These are phyloP conservation scores for Macropis europaea DNA, from an alignment of 2,888 invertebrate genomes.

Conservation along the genomic window DNA sequence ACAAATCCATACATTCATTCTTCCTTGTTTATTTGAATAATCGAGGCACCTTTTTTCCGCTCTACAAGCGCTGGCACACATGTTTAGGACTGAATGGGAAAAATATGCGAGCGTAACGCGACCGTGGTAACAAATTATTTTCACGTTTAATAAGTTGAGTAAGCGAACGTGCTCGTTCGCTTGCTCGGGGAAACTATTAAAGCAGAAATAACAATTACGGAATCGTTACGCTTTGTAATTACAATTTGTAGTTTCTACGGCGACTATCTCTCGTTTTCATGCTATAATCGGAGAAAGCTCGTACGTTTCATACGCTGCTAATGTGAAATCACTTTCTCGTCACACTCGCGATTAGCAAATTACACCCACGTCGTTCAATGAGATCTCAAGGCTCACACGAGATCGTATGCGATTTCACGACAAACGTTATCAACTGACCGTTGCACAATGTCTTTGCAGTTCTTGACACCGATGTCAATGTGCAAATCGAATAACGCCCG, in stretches of 20 bases:
- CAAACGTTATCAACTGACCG: not conserved
- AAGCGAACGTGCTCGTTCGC: no score
- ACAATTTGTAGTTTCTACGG: not conserved
- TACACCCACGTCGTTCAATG: not conserved
- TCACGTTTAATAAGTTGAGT: constrained; percentile 1
- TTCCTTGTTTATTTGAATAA: constrained; percentile 15
- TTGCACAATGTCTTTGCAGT: constrained; percentile 19
- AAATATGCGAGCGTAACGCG: constrained; percentile 7
- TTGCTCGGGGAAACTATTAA: not conserved
- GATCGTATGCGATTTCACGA: not conserved
- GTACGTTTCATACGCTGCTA: constrained; percentile 1
- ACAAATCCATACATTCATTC: not conserved
- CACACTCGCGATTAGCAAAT: not conserved
- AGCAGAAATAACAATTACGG: constrained; percentile 4
- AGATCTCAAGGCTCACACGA: not conserved
- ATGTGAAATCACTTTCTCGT: constrained; percentile 26
- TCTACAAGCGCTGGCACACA: constrained; percentile 38
- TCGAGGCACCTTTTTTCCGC: constrained; percentile 30
- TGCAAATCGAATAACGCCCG: not conserved
- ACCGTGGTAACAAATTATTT: constrained; percentile 27
- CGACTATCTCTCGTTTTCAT: not conserved
- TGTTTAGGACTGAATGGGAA: constrained; percentile 2
- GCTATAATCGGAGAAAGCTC: constrained; percentile 16
- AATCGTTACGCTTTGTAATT: constrained; percentile 7
- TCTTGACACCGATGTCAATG: constrained; percentile 14